phyloP scores from a whole-genome alignment of 2,113 vertebrate species.

The Phoxinus phoxinus region DNA sequence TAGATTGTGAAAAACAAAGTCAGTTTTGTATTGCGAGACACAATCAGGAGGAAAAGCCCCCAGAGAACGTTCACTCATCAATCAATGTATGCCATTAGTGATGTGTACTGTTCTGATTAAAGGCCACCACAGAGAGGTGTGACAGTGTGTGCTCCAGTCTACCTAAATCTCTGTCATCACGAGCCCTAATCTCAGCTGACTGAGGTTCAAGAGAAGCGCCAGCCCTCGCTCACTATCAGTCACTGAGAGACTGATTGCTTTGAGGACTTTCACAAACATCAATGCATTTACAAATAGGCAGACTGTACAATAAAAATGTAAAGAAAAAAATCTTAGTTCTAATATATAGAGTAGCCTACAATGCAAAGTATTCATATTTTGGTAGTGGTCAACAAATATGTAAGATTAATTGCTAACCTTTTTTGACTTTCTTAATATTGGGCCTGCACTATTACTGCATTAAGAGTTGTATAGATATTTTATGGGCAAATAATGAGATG shows the following conservation, averaged over 20 bases:
- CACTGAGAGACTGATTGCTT: constrained; percentile 34
- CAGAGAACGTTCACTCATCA: constrained; percentile 29
- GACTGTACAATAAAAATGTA: background rate
- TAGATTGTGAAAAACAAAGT: constrained; percentile 37
- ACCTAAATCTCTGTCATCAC: constrained; percentile 42
- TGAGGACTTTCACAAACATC: constrained; percentile 18
- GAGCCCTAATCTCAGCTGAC: constrained; percentile 35
- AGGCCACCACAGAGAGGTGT: constrained; percentile 41
- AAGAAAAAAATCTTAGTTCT: background rate
- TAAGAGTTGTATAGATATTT: background rate
- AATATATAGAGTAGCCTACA: background rate
- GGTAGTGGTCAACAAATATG: background rate
- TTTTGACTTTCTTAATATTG: too few species aligned
- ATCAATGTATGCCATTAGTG: constrained; percentile 45
- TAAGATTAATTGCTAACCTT: background rate
- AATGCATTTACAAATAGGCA: background rate
- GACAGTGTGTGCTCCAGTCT: constrained; percentile 27
- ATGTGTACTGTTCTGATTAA: constrained; percentile 47
- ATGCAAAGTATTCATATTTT: background rate
- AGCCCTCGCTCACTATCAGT: background rate
- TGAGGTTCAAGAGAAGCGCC: background rate
- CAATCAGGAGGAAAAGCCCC: constrained; percentile 31
- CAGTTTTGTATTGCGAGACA: constrained; percentile 21
- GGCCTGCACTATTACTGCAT: background rate
- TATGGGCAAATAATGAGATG: background rate